These are phyloP conservation scores for Artibeus lituratus DNA, from an alignment of 2,797 vertebrate species.

Conservation along the genomic window DNA sequence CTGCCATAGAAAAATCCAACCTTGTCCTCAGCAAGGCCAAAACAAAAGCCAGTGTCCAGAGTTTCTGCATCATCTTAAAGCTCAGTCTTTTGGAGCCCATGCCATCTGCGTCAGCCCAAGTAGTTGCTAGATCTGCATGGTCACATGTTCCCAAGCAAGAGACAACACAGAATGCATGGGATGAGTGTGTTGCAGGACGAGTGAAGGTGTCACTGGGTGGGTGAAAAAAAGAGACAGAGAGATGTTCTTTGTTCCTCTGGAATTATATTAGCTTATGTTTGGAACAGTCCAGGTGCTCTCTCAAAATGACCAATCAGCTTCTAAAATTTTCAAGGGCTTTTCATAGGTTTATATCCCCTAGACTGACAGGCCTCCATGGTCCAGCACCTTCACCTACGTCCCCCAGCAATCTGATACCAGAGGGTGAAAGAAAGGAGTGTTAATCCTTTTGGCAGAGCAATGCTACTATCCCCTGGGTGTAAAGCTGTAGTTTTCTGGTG, in stretches of 20 bases:
- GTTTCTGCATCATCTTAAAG: not conserved
- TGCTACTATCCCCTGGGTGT: not conserved
- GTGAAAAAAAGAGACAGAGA: not conserved
- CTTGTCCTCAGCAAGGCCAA: not conserved
- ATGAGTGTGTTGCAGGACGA: not conserved
- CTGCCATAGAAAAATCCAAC: not conserved
- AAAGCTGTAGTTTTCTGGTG: not conserved
- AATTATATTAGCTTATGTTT: not conserved
- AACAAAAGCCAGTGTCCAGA: not conserved
- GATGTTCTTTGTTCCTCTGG: not conserved
- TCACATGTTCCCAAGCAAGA: not conserved
- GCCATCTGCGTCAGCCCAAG: not conserved
- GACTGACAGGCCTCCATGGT: not conserved
- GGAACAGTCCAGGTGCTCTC: not conserved
- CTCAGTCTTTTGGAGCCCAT: not conserved
- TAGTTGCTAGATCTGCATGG: not conserved
- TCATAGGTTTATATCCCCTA: not conserved
- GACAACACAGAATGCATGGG: not conserved
- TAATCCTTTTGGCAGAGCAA: not conserved
- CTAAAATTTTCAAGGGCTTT: not conserved
- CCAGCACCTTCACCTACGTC: not conserved
- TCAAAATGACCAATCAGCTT: not conserved
- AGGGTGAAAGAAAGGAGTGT: not conserved
- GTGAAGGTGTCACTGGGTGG: not conserved
- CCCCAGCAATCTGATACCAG: not conserved